Evolutionary conservation across 2,888 invertebrate species (phyloP).

Genomic region (Serrognathus titanus): DNA sequence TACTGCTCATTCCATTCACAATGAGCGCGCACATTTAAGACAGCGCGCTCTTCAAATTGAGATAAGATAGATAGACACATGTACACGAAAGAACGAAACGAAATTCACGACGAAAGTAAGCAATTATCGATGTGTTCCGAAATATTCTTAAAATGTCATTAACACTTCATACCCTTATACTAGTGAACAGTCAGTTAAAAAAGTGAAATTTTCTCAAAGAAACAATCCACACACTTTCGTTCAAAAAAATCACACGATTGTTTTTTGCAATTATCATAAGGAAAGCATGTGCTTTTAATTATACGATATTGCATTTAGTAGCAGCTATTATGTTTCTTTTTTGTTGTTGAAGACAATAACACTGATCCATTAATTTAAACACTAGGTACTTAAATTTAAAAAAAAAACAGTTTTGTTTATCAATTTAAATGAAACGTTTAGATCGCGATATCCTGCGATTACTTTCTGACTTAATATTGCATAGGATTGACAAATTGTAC

Average conservation of each 20-base stretch:
- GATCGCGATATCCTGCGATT: too few relatives aligned
- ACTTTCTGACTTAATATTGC: too few relatives aligned
- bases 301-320: too few relatives aligned
- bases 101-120: neutral
- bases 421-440: too few relatives aligned
- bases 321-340: too few relatives aligned
- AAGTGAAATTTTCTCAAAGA: neutral
- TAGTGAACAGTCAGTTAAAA: neutral
- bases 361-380: too few relatives aligned
- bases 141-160: neutral
- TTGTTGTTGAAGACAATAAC: too few relatives aligned
- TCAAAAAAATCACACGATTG: neutral
- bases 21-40: constrained; percentile 10
- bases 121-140: neutral
- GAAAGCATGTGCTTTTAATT: too few relatives aligned
- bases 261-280: neutral
- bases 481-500: too few relatives aligned
- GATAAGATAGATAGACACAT: too few relatives aligned
- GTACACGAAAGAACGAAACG: neutral
- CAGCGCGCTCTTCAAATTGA: constrained; percentile 11
- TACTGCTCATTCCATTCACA: constrained; percentile 8
- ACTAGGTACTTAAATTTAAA: too few relatives aligned
- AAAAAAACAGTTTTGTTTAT: too few relatives aligned
- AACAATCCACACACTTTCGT: neutral
- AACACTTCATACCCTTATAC: neutral